Evolutionary conservation across 1,140 invertebrate genomes (phyloP).

Genomic region (Papilio polyxenes): DNA sequence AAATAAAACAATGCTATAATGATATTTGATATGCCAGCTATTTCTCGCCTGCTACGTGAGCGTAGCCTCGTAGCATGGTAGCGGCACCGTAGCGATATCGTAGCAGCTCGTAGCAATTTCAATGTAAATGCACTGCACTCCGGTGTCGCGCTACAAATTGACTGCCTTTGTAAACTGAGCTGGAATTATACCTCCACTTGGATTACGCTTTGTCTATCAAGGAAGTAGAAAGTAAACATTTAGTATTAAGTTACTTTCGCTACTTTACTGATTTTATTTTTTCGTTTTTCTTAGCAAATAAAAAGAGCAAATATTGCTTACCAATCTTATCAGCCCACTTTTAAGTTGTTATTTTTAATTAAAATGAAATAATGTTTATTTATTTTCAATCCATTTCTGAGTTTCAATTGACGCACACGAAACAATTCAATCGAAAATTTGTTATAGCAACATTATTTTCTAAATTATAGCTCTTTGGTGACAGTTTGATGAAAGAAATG

Average conservation of each 20-base stretch:
- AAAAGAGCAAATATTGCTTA: background rate
- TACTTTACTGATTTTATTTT: background rate
- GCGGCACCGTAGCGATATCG: background rate
- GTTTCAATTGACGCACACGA: no score
- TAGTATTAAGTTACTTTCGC: background rate
- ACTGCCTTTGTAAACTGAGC: conserved; percentile 24
- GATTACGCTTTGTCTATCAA: conserved; percentile 15
- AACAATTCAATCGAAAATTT: no score
- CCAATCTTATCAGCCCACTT: background rate
- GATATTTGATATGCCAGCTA: conserved; percentile 21
- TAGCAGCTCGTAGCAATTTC: conserved; percentile 31
- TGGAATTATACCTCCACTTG: conserved; percentile 20
- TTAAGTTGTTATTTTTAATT: no score
- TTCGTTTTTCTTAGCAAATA: background rate
- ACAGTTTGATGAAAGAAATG: no score
- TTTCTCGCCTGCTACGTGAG: conserved; percentile 23
- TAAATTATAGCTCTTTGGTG: no score
- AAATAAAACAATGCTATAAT: conserved; percentile 21
- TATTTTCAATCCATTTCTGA: no score
- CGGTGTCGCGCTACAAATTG: conserved; percentile 33
- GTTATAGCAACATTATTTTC: no score
- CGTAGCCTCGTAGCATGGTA: conserved; percentile 1
- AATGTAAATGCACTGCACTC: conserved; percentile 30
- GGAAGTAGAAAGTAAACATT: background rate
- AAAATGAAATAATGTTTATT: no score